Percentiles rank a stretch among this genome's conserved stretches.
phyloP scores from a whole-genome alignment of 92 coral and sea anemone species.

The Nematostella vectensis region DNA sequence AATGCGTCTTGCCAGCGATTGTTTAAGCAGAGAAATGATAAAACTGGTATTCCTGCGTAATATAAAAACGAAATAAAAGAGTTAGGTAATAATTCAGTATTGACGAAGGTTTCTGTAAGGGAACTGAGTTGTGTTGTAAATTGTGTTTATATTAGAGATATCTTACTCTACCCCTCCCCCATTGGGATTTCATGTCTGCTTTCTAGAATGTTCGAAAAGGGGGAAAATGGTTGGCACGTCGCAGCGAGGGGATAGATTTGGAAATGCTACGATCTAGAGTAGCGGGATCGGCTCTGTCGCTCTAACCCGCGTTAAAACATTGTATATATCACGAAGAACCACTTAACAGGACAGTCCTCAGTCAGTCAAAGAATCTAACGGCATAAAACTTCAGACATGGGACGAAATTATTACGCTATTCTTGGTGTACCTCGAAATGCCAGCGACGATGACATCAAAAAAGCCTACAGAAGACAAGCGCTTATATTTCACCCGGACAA shows the following conservation, averaged over 20 bases:
- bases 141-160: too few relatives aligned
- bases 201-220: conserved; percentile 27
- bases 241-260: neutral
- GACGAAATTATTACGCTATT: conserved; percentile 80
- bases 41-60: too few relatives aligned
- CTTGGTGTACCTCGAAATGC: conserved; percentile 97
- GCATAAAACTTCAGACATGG: conserved; percentile 36
- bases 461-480: conserved; percentile 90
- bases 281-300: neutral
- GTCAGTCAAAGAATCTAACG: too few relatives aligned
- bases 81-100: too few relatives aligned
- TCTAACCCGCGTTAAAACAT: neutral
- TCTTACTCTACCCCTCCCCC: conserved; percentile 10
- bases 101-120: too few relatives aligned
- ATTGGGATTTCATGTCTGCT: neutral
- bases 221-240: conserved; percentile 16
- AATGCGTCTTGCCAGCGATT: too few relatives aligned
- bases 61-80: too few relatives aligned
- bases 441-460: conserved; percentile 79
- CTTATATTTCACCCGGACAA: conserved; percentile 92
- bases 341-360: neutral
- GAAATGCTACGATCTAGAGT: neutral
- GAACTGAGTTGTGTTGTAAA: too few relatives aligned
- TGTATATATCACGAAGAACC: neutral
- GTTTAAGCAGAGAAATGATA: too few relatives aligned